These are phyloP conservation scores for Thryonomys swinderianus DNA, from an alignment of 2,113 vertebrate species.

Conservation along the genomic window DNA sequence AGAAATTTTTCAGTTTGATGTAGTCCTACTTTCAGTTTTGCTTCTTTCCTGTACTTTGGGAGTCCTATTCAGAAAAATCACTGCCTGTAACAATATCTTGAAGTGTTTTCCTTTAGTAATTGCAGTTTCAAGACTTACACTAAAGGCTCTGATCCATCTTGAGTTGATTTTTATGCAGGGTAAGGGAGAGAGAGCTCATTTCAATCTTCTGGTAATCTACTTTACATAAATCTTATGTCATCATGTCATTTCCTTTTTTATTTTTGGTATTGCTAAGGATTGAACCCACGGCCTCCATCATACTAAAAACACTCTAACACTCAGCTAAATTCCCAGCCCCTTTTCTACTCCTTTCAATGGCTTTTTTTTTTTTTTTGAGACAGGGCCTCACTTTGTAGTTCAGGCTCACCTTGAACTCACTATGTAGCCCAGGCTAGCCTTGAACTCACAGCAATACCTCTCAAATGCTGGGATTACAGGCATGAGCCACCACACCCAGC, in stretches of 20 bases:
- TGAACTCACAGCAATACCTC: too few relatives aligned
- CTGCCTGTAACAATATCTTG: not conserved
- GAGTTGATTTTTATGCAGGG: not conserved
- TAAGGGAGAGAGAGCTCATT: not conserved
- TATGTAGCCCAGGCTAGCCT: too few relatives aligned
- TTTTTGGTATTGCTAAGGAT: not conserved
- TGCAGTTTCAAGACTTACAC: not conserved
- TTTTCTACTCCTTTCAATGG: slow-evolving; percentile 33
- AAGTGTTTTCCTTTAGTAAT: not conserved
- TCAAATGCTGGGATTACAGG: too few relatives aligned
- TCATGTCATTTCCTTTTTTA: not conserved
- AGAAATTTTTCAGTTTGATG: not conserved
- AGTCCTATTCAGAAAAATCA: not conserved
- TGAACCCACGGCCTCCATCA: not conserved
- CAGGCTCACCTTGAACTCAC: too few relatives aligned
- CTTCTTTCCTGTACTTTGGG: not conserved
- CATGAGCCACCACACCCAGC: too few relatives aligned
- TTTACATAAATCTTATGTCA: not conserved
- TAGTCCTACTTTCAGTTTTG: too few relatives aligned
- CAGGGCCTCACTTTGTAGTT: too few relatives aligned
- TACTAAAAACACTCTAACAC: not conserved
- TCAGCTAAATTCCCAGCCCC: not conserved
- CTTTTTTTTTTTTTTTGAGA: too few relatives aligned
- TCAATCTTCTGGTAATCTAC: not conserved
- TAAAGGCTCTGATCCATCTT: not conserved